Evolutionary conservation across 1,140 invertebrate genomes (phyloP), one percentile per base, ranked within the genome.

Genomic region (Atopsyche davidsoni): DNA sequence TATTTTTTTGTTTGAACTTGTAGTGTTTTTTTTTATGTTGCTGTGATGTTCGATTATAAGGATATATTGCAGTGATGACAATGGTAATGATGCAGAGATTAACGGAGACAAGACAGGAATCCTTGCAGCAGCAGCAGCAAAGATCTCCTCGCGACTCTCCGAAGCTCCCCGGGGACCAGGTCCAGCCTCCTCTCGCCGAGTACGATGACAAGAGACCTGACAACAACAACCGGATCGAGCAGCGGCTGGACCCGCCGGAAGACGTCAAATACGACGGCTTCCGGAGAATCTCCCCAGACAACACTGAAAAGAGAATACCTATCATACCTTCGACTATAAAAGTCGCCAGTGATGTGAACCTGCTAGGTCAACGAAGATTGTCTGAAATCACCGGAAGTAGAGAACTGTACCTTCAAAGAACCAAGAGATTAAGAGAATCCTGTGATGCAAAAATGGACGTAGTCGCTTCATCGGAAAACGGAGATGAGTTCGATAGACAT

Each of bases 1-100:
- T n/a, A n/a, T n/a, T n/a, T n/a, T n/a, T n/a, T n/a, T n/a, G n/a
- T n/a, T n/a, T n/a, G n/a, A n/a, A n/a, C n/a, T n/a, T n/a, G n/a
- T n/a, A n/a, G n/a, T n/a, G n/a, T n/a, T n/a, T n/a, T n/a, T n/a
- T n/a, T n/a, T n/a, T n/a, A n/a, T n/a, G n/a, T n/a, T n/a, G n/a
- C n/a, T n/a, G n/a, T n/a, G n/a, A n/a, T n/a, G n/a, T n/a, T n/a
- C n/a, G n/a, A n/a, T 28, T 28, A n/a, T 28, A n/a, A 28, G n/a
- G 6, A 28, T 28, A 28, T 28, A 28, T 28, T 28, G 24, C n/a
- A 61, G 65, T 64, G 60, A 72, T 72, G 69, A 72, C 69, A 62
- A 72, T 72, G 69, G 60, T 72, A 60, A 72, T 68, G 66, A 72
- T 72, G 67, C 67, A 71, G 59, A 60, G 67, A 46, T 58, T 66